Percentiles rank a stretch among this genome's conserved stretches.
phyloP scores from a whole-genome alignment of 2,797 vertebrate species.

The Chlorospingus flavigularis region DNA sequence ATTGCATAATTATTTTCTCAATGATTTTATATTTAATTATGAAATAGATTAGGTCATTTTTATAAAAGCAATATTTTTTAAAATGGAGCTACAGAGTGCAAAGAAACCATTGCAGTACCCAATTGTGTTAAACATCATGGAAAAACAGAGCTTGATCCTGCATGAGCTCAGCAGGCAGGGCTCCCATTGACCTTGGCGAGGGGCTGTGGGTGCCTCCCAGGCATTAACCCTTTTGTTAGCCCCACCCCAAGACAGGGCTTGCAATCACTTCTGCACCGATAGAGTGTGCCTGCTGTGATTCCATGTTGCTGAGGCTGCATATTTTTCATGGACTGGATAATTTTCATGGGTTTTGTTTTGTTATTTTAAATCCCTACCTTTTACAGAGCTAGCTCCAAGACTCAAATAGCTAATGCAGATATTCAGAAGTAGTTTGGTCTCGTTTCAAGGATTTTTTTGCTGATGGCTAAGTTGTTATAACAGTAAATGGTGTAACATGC shows the following conservation, averaged over 20 bases:
- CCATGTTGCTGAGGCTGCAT: conserved; percentile 53
- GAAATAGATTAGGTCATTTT: not conserved
- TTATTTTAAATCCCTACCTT: conserved; percentile 44
- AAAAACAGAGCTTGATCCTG: conserved; percentile 43
- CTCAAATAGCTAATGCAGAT: not conserved
- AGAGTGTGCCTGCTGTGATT: conserved; percentile 21
- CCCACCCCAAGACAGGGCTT: not conserved
- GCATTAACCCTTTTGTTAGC: conserved; percentile 34
- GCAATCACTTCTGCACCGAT: not conserved
- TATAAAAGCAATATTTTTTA: conserved; percentile 14
- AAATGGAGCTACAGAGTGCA: conserved; percentile 15
- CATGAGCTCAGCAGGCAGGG: not conserved
- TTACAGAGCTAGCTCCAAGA: conserved; percentile 9
- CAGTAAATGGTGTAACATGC: not conserved
- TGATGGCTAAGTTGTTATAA: conserved; percentile 21
- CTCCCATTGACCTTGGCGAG: conserved; percentile 21
- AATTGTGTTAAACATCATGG: conserved; percentile 56
- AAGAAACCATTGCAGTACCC: not conserved
- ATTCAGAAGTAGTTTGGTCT: not conserved
- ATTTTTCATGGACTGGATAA: conserved; percentile 58
- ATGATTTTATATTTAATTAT: not conserved
- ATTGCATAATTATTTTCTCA: not conserved
- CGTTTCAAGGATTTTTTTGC: conserved; percentile 15
- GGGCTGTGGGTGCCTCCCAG: not conserved
- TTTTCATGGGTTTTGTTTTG: conserved; percentile 40